Percentiles rank a stretch among this genome's conserved stretches.
Evolutionary conservation across 2,888 invertebrate species (phyloP).

Genomic region (Podotricha telesiphe): DNA sequence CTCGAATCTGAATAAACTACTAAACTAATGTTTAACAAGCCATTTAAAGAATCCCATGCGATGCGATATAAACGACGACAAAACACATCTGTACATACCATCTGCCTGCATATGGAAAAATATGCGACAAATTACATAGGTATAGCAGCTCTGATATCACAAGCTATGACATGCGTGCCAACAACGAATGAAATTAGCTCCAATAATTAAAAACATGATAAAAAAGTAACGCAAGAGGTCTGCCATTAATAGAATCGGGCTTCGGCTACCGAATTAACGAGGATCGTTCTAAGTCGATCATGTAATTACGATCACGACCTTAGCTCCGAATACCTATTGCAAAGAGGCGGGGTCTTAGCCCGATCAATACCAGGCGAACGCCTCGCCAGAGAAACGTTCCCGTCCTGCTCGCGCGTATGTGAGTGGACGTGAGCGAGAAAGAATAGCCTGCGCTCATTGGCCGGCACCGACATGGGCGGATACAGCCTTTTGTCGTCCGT

Average conservation of each 20-base stretch:
- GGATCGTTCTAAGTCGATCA: slow-evolving; percentile 65
- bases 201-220: slow-evolving; percentile 58
- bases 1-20: neutral
- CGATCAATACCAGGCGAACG: slow-evolving; percentile 64
- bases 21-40: slow-evolving; percentile 12
- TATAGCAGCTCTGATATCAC: slow-evolving; percentile 40
- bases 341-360: slow-evolving; percentile 53
- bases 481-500: slow-evolving; percentile 54
- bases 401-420: slow-evolving; percentile 54
- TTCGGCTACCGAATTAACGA: slow-evolving; percentile 80
- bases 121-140: slow-evolving; percentile 38
- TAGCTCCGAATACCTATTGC: slow-evolving; percentile 65
- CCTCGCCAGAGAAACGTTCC: slow-evolving; percentile 41
- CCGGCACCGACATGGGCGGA: slow-evolving; percentile 61
- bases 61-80: slow-evolving; percentile 14
- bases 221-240: slow-evolving; percentile 65
- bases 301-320: slow-evolving; percentile 69
- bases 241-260: slow-evolving; percentile 72
- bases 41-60: slow-evolving; percentile 14
- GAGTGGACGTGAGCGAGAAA: slow-evolving; percentile 48
- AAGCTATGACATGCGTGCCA: slow-evolving; percentile 46
- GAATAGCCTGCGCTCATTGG: slow-evolving; percentile 56
- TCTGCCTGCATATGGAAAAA: slow-evolving; percentile 21
- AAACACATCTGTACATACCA: slow-evolving; percentile 14
- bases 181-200: slow-evolving; percentile 47